phyloP scores from a whole-genome alignment of 2,113 vertebrate genomes.

The Syrmaticus mikado region DNA sequence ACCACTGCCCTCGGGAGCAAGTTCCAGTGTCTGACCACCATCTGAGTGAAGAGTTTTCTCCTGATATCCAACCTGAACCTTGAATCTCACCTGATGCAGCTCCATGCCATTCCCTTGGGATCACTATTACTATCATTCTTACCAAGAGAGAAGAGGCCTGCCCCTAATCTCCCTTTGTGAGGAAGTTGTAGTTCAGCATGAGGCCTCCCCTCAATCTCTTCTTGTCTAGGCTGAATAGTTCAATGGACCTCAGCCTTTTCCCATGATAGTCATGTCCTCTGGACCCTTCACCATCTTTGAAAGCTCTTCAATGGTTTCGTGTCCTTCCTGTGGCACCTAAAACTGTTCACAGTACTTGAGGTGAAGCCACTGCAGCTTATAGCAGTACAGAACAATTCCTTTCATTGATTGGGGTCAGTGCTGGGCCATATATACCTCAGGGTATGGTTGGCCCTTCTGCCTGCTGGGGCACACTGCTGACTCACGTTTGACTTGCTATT shows the following conservation, averaged over 20 bases:
- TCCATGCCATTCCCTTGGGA: neutral
- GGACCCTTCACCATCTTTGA: neutral
- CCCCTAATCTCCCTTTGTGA: neutral
- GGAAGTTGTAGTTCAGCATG: neutral
- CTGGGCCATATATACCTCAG: neutral
- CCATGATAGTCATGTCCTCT: neutral
- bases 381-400: neutral
- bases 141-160: neutral
- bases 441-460: neutral
- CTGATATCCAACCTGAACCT: neutral
- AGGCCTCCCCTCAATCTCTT: neutral
- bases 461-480: neutral
- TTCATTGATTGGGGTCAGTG: neutral
- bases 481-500: neutral
- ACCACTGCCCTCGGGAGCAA: neutral
- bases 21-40: neutral
- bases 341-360: neutral
- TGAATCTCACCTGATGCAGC: neutral
- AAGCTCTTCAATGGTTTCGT: neutral
- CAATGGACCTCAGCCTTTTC: neutral
- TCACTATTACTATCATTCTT: neutral
- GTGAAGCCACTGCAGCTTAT: neutral
- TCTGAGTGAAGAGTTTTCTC: neutral
- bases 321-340: neutral
- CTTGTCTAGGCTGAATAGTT: neutral